Evolutionary conservation across 2,888 invertebrate species (phyloP), one percentile per base, ranked within the genome.

Genomic region (Stratiomys singularior): DNA sequence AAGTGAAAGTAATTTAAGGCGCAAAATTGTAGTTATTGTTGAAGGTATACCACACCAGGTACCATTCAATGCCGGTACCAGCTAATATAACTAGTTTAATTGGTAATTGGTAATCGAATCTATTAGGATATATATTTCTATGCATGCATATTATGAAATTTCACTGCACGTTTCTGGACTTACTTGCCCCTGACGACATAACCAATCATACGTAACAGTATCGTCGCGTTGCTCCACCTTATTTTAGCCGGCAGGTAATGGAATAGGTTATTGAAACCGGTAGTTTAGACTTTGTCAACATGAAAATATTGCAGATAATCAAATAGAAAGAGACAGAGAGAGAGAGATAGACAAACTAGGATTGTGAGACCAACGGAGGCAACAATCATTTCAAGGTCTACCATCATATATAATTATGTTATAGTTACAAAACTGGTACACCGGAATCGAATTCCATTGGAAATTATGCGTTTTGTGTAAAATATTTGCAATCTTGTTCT

Each of bases 141-240:
- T 37, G 37, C n/a, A n/a, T 37, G 37, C 5, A 37, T 37, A 52
- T 52, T 52, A 52, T 52, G 52, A 52, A 52, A 52, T 52, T 52
- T 52, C 3, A 9, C 37, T 37, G 37, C 3, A 37, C 52, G 52
- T 2, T 13, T 52, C 18, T 52, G 4, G 52, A 52, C 52, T 52
- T 52, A 52, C 52, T 52, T 52, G 52, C 52, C 52, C 52, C 52
- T 52, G 52, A 52, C 52, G 52, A 52, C 52, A 52, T 13, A 52
- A 37, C 37, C 37, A 9, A 5, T 37, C 37, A 37, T 37, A 37
- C 9, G 37, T 37, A 37, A 37, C 52, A 13, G 52, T 4, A 52
- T 15, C 15, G 52, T 13, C 52, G 52, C 15, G 18, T 52, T 52
- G 15, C 52, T 15, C 52, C 15, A 37, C 52, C n/a, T 13, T 13